phyloP scores from a whole-genome alignment of 2,797 vertebrate genomes.

The Notolepis coatsorum region DNA sequence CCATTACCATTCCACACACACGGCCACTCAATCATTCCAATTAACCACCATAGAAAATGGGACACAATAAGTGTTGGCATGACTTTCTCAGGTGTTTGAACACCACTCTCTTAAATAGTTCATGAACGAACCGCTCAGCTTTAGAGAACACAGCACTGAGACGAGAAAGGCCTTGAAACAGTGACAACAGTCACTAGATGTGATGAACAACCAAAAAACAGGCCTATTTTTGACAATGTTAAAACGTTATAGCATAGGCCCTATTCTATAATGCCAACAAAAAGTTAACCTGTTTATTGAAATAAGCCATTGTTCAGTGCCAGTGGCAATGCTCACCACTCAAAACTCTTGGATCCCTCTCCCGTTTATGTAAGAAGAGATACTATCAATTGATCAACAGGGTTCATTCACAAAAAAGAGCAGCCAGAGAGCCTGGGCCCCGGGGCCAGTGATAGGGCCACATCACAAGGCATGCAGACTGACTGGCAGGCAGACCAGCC shows the following conservation, averaged over 20 bases:
- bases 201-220: too few relatives aligned
- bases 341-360: slow-evolving; percentile 31
- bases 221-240: too few relatives aligned
- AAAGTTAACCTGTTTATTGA: neutral
- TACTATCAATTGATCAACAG: neutral
- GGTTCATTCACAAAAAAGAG: neutral
- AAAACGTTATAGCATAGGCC: too few relatives aligned
- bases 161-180: neutral
- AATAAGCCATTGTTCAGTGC: too few relatives aligned
- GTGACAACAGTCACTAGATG: too few relatives aligned
- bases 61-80: neutral
- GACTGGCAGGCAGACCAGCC: slow-evolving; percentile 3
- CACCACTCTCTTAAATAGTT: neutral
- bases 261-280: neutral
- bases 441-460: neutral
- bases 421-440: slow-evolving; percentile 1
- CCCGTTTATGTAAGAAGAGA: slow-evolving; percentile 9
- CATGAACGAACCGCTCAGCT: neutral
- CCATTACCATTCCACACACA: slow-evolving; percentile 36
- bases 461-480: slow-evolving; percentile 19
- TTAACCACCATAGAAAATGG: slow-evolving; percentile 15
- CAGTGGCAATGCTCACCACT: neutral
- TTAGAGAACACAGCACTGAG: neutral
- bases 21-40: too few relatives aligned
- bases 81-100: slow-evolving; percentile 33